These are phyloP conservation scores for Platyscapa corneri DNA, from an alignment of 1,140 invertebrate genomes.

Conservation along the genomic window DNA sequence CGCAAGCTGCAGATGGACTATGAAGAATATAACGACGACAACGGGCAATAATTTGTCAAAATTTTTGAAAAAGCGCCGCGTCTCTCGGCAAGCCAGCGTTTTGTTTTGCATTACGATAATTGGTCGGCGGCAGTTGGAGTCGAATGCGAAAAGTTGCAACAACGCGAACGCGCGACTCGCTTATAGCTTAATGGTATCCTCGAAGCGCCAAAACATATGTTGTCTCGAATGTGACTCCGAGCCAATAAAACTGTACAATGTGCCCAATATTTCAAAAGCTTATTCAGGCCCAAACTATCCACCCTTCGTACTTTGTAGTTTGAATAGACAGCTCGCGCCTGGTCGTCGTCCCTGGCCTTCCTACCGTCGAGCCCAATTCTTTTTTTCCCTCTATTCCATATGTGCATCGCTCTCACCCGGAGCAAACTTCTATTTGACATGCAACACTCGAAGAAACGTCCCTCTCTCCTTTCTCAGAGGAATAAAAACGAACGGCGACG, in stretches of 20 bases:
- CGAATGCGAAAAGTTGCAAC: no score
- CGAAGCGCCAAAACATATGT: neutral
- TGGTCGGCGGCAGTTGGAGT: no score
- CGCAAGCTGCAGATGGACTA: no score
- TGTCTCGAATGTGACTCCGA: neutral
- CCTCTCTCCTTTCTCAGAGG: neutral
- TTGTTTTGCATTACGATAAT: no score
- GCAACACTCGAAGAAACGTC: neutral
- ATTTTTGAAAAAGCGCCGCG: no score
- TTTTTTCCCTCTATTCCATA: neutral
- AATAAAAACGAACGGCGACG: neutral
- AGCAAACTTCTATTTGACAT: neutral
- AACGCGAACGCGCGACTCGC: neutral
- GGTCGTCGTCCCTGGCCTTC: no score
- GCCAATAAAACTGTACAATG: neutral
- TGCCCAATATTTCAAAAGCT: neutral
- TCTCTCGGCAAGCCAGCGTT: no score
- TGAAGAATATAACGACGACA: no score
- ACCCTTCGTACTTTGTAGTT: no score
- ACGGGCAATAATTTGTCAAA: no score
- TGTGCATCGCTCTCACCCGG: neutral
- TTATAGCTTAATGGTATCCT: neutral
- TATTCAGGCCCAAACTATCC: constrained; percentile 3
- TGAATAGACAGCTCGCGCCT: no score
- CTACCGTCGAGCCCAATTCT: neutral